Evolutionary conservation across 1,140 invertebrate species (phyloP).

Genomic region (Brachionus paranguensis): DNA sequence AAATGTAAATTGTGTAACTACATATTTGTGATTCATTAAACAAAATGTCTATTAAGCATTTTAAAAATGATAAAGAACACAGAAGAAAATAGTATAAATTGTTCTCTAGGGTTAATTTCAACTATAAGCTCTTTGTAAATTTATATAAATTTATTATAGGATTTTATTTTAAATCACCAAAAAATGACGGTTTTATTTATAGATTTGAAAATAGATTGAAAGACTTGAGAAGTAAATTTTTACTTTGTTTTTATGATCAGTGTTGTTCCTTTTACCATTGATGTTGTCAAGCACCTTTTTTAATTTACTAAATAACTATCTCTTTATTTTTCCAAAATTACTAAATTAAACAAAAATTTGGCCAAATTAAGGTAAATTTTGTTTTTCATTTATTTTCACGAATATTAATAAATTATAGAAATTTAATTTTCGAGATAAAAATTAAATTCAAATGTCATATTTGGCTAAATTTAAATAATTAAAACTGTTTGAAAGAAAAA

Average conservation of each 20-base stretch:
- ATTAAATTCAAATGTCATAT: background rate
- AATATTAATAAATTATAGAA: background rate
- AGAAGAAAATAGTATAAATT: background rate
- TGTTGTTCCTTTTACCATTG: background rate
- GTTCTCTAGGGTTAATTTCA: background rate
- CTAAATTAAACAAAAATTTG: too few species aligned
- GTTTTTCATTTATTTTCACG: background rate
- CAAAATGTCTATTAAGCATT: background rate
- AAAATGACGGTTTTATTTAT: conserved; percentile 25
- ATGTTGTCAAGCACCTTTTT: background rate
- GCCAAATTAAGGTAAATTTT: background rate
- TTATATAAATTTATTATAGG: background rate
- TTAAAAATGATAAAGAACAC: background rate
- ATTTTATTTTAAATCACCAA: background rate
- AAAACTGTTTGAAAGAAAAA: background rate
- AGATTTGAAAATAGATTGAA: background rate
- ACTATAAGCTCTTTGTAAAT: background rate
- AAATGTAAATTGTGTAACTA: background rate
- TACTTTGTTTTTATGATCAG: background rate
- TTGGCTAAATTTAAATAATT: too few species aligned
- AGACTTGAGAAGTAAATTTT: conserved; percentile 7
- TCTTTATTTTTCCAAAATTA: background rate
- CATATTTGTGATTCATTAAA: background rate
- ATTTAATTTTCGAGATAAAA: background rate
- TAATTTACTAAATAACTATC: background rate